Evolutionary conservation across 2,113 vertebrate species (phyloP).

Genomic region (Spea bombifrons): DNA sequence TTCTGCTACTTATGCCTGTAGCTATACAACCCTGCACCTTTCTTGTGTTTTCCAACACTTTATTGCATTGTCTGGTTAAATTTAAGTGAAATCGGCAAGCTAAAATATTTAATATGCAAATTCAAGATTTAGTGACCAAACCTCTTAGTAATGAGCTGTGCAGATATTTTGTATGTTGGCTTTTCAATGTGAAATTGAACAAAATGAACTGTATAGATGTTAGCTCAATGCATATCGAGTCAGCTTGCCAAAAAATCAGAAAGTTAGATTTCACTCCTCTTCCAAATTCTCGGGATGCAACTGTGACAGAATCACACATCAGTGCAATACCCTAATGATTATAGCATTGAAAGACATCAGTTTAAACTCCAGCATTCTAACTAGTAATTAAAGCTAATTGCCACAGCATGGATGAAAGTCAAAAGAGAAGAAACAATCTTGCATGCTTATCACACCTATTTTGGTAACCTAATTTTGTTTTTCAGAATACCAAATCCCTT

Average conservation of each 20-base stretch:
- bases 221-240: not conserved
- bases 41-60: too few relatives aligned
- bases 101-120: too few relatives aligned
- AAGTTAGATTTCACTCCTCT: not conserved
- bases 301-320: not conserved
- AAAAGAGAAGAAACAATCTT: constrained; percentile 14
- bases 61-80: too few relatives aligned
- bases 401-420: constrained; percentile 37
- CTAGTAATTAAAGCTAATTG: constrained; percentile 41
- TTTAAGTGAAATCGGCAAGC: too few relatives aligned
- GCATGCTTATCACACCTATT: constrained; percentile 21
- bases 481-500: constrained; percentile 83
- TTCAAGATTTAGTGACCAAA: too few relatives aligned
- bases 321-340: constrained; percentile 35
- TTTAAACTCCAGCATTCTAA: not conserved
- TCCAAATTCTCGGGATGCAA: not conserved
- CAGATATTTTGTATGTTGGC: too few relatives aligned
- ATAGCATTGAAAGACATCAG: constrained; percentile 25
- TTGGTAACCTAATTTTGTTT: constrained; percentile 58
- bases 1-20: too few relatives aligned
- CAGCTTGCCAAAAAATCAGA: not conserved
- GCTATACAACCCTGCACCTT: too few relatives aligned
- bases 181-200: too few relatives aligned
- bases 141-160: too few relatives aligned
- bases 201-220: not conserved